phyloP scores from a whole-genome alignment of 1,140 invertebrate genomes.

The Paraescarpia echinospica region DNA sequence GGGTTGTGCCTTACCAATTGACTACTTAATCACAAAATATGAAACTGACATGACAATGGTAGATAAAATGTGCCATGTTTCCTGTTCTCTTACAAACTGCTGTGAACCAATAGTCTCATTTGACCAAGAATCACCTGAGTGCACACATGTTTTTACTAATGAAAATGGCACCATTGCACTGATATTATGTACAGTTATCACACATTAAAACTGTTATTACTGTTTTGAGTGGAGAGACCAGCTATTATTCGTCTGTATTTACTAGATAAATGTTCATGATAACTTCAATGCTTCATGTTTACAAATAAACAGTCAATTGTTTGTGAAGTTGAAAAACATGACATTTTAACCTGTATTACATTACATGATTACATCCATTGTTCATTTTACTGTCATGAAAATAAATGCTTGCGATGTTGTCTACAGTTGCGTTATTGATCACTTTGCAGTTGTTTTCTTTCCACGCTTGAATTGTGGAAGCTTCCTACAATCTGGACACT shows the following conservation, averaged over 20 bases:
- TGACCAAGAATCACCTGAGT: background rate
- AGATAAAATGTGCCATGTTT: conserved; percentile 13
- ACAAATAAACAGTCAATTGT: too few relatives aligned
- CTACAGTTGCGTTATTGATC: background rate
- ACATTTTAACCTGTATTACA: too few relatives aligned
- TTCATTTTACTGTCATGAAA: background rate
- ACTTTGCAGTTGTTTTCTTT: background rate
- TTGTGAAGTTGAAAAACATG: too few relatives aligned
- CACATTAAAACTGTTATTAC: too few relatives aligned
- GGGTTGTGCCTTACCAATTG: conserved; percentile 8
- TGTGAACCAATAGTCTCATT: conserved; percentile 10
- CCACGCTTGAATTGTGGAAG: background rate
- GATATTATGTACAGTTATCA: too few relatives aligned
- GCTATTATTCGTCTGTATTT: too few relatives aligned
- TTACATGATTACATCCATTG: too few relatives aligned
- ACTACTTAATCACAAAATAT: background rate
- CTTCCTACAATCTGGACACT: background rate
- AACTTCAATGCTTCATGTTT: too few relatives aligned
- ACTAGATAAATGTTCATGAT: too few relatives aligned
- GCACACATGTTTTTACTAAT: too few relatives aligned
- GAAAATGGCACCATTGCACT: too few relatives aligned
- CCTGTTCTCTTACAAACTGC: background rate
- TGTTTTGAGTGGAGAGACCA: too few relatives aligned
- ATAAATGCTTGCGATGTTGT: background rate
- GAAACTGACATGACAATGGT: conserved; percentile 5